Evolutionary conservation across 1,140 invertebrate species (phyloP), one percentile per base, ranked within the genome.

Genomic region (Atta cephalotes): DNA sequence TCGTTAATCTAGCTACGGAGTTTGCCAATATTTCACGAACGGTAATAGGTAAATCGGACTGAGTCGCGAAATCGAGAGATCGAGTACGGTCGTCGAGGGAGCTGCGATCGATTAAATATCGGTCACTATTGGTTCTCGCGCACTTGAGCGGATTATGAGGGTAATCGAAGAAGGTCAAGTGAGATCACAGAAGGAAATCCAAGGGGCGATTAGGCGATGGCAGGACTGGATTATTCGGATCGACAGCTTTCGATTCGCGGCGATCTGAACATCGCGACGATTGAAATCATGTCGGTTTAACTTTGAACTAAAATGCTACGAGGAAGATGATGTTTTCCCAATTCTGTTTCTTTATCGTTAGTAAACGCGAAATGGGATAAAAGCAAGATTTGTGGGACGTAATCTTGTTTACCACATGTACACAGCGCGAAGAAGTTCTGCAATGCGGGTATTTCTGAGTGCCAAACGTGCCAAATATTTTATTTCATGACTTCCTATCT

Each of bases 21-120:
- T 89, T 90, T 90, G 71, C 78, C 89, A 84, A 90, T 90, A 90
- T 90, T 90, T 90, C 88, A 88, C 74, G 58, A 49, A 39, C 63
- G 63, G 81, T 89, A 89, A 89, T 78, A 87, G 86, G 88, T 85
- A 88, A 89, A 90, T 89, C 86, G 86, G 70, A 58, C 25, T 35
- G 28, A 51, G 65, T 84, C 79, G 74, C 79, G 70, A 70, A 87
- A 90, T 89, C 77, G 88, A 65, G 76, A 81, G 80, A 88, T 89
- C 85, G 77, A 65, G 58, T 25, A 25, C 53, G 66, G 56, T 65
- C 25, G 58, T 68, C 78, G 70, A 53, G 88, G 82, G 85, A 72
- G 88, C 45, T 70, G 66, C 89, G 88, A 90, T 90, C 89, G 88
- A 90, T 90, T 85, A 88, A 82, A 81, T 72, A 88, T 87, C 88